phyloP scores from a whole-genome alignment of 2,797 vertebrate species.

The Fringilla coelebs region DNA sequence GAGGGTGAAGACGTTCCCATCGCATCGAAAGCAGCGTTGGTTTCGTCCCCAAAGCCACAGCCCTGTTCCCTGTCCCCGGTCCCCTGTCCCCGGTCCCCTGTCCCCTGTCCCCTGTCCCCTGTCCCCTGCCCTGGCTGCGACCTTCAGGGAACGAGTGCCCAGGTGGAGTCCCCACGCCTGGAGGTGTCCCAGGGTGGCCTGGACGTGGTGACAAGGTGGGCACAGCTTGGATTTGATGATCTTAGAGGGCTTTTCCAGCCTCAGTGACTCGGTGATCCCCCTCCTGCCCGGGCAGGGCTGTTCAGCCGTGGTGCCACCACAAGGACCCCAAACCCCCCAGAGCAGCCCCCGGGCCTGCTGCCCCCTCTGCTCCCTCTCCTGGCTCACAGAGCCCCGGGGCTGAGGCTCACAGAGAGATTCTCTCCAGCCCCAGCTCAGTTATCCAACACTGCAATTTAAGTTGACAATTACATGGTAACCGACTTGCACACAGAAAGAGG shows the following conservation, averaged over 20 bases:
- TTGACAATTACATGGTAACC: slow-evolving; percentile 60
- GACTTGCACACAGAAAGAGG: slow-evolving; percentile 45
- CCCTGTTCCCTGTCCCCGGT: neutral
- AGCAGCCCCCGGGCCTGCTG: neutral
- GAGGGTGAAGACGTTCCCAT: neutral
- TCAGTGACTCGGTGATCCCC: accelerated
- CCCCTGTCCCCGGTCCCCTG: neutral
- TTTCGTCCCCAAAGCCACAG: neutral
- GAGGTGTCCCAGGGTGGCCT: neutral
- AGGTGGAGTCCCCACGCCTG: neutral
- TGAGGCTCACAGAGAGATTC: neutral
- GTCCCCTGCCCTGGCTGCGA: accelerated
- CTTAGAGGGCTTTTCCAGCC: neutral
- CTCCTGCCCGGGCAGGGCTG: neutral
- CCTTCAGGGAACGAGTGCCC: accelerated
- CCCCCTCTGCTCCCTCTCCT: accelerated
- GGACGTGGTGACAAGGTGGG: neutral
- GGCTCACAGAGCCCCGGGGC: neutral
- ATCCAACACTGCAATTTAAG: slow-evolving; percentile 55
- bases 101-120: neutral
- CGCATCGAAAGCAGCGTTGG: neutral
- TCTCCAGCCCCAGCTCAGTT: neutral
- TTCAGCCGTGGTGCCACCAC: accelerated
- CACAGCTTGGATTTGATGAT: accelerated
- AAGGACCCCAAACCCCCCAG: accelerated